Conservation (phyloP, 1,140 invertebrate genomes). For the Bombus confusus region DNA sequence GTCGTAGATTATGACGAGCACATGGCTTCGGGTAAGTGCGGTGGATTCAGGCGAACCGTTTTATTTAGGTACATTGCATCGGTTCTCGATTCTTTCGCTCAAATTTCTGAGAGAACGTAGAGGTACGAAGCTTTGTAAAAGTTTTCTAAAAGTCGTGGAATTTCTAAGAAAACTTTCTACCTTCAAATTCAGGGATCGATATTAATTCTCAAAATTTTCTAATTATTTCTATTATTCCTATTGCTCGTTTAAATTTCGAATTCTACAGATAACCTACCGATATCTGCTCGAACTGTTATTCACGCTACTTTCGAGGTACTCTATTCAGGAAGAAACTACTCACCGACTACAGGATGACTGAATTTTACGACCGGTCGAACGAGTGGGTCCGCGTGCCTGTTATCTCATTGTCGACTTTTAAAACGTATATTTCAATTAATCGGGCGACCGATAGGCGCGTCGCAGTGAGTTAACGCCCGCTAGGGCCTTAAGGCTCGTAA, state of each 20-base stretch:
- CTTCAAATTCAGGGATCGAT: not conserved
- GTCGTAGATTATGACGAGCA: no score
- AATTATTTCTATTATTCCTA: not conserved
- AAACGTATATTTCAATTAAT: constrained; percentile 50
- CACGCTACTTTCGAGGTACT: not conserved
- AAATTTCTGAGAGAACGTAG: no score
- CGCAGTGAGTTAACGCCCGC: no score
- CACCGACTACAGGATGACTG: not conserved
- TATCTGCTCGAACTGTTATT: not conserved
- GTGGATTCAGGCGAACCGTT: no score
- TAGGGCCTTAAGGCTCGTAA: constrained; percentile 2
- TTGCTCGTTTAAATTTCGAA: not conserved
- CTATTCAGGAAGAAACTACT: not conserved
- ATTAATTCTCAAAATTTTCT: not conserved
- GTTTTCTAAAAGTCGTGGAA: no score
- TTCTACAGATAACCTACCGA: not conserved
- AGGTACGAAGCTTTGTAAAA: no score
- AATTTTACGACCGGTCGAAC: not conserved
- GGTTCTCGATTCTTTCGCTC: no score
- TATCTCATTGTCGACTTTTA: constrained; percentile 26
- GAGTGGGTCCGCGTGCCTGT: not conserved
- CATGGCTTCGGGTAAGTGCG: no score
- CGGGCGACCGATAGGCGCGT: constrained; percentile 14
- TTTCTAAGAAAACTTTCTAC: no score
- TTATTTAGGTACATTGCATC: no score